These are phyloP conservation scores for Chelon auratus DNA, from an alignment of 2,797 vertebrate genomes.

Conservation along the genomic window DNA sequence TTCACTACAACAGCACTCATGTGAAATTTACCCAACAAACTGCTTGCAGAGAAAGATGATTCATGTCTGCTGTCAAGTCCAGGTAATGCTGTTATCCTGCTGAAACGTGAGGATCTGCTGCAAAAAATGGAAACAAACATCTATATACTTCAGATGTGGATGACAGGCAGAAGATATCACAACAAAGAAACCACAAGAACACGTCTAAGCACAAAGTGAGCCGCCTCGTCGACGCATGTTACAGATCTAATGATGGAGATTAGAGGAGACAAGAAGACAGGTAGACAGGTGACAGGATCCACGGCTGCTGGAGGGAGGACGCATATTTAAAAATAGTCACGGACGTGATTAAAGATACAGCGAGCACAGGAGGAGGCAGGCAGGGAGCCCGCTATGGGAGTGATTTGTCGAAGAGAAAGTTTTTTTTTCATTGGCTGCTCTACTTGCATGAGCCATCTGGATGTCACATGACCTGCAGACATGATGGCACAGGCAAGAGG, in stretches of 20 bases:
- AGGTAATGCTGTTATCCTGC: background rate
- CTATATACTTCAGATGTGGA: slow-evolving; percentile 22
- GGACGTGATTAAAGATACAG: slow-evolving; percentile 69
- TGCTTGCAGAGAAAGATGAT: slow-evolving; percentile 31
- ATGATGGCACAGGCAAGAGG: slow-evolving; percentile 22
- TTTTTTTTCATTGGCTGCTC: slow-evolving; percentile 65
- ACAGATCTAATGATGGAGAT: slow-evolving; percentile 56
- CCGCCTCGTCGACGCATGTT: slow-evolving; percentile 14
- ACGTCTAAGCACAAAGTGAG: slow-evolving; percentile 40
- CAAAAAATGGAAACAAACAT: slow-evolving; percentile 21
- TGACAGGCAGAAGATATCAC: slow-evolving; percentile 38
- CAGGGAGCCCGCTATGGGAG: slow-evolving; percentile 29
- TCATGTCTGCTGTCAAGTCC: slow-evolving; percentile 25
- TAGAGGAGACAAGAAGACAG: slow-evolving; percentile 64
- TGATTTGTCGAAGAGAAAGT: slow-evolving; percentile 38
- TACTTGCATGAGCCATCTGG: slow-evolving; percentile 54
- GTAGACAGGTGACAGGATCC: slow-evolving; percentile 57
- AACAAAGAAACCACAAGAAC: slow-evolving; percentile 35
- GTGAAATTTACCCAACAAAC: slow-evolving; percentile 28
- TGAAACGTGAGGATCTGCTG: background rate
- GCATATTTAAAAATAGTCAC: slow-evolving; percentile 73
- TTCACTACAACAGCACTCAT: slow-evolving; percentile 19
- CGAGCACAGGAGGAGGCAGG: slow-evolving; percentile 30
- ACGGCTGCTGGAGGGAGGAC: slow-evolving; percentile 28
- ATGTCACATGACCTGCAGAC: slow-evolving; percentile 65